Base-by-base conservation (phyloP, 2,888 invertebrate genomes). In the Campoletis raptor region DNA sequence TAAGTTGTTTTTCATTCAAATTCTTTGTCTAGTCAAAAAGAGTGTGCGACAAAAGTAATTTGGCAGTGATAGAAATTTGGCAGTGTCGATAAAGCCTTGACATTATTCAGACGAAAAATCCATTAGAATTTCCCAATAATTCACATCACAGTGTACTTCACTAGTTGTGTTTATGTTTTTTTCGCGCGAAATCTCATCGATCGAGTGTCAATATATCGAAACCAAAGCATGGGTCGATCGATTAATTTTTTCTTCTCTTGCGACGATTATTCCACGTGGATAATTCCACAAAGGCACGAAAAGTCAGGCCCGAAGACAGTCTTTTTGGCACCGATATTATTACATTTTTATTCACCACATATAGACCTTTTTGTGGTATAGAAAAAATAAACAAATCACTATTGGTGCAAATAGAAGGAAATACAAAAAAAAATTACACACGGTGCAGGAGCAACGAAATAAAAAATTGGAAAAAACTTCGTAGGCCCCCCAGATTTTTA, bases 401-500 rank as follows among this genome's bases (percentile, higher is more conserved):
- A 9, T 37, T 18, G 21, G 12, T 40, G 21, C 15, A 2, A 67
- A 40, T 5, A 21, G n/a, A 66, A 24, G 2, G 64, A 30, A 45
- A 45, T n/a, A 79, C 7, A 52, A 45, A 67, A 30, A 42, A 74
- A 79, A 61, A 45, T 48, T 8, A 2, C 0, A 45, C 57, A 61
- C 40, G 66, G 21, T 48, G 66, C 69, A 72, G 4, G 36, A 1
- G 52, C 54, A 52, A 12, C 18, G 52, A 52, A 40, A 30, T 6
- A 64, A 64, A 10, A 70, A 76, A 72, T 48, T 61, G 30, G 30
- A 66, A 42, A 40, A 66, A 69, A 52, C 21, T 69, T 69, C 57
- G 79, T 79, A 67, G 77, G 86, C 61, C 76, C 83, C 61, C 79
- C 73, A 61, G 61, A 70, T 66, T 82, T 76, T 83, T 45, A 48